A percentile compares a stretch with the other conserved stretches of the same genome.
Conservation (phyloP, 2,888 invertebrate genomes). For the Tenodera sinensis region DNA sequence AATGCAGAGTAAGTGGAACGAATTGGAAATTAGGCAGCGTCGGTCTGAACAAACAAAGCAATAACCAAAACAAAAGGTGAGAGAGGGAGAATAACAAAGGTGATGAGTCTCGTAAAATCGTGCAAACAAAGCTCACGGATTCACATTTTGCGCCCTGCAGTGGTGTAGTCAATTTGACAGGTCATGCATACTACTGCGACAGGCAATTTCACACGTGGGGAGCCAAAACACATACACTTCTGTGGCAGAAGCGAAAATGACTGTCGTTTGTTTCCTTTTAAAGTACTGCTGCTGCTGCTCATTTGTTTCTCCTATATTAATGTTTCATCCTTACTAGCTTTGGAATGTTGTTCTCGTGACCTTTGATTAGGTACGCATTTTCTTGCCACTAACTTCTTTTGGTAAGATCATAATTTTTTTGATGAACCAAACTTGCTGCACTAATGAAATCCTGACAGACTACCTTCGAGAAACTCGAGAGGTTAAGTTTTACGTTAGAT, state of each 20-base stretch:
- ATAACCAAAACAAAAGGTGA: neutral
- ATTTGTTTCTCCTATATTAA: neutral
- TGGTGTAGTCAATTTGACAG: neutral
- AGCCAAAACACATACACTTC: neutral
- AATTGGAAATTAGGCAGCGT: constrained; percentile 3
- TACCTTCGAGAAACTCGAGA: no score
- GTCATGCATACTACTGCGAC: neutral
- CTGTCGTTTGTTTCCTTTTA: neutral
- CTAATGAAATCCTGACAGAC: no score
- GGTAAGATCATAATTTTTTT: no score
- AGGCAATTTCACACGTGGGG: neutral
- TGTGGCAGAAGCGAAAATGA: neutral
- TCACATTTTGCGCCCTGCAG: neutral
- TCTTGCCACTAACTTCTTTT: no score
- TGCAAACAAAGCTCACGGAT: neutral
- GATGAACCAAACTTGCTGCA: no score
- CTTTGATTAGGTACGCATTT: no score
- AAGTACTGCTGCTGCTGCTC: neutral
- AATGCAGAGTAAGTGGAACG: neutral
- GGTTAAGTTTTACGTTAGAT: no score
- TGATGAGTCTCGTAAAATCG: neutral
- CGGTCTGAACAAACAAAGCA: neutral
- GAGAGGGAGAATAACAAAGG: neutral
- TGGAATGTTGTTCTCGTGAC: neutral
- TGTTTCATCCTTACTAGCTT: neutral